Conservation (phyloP, 1,140 invertebrate genomes). For the Drosophila pseudoananassae region DNA sequence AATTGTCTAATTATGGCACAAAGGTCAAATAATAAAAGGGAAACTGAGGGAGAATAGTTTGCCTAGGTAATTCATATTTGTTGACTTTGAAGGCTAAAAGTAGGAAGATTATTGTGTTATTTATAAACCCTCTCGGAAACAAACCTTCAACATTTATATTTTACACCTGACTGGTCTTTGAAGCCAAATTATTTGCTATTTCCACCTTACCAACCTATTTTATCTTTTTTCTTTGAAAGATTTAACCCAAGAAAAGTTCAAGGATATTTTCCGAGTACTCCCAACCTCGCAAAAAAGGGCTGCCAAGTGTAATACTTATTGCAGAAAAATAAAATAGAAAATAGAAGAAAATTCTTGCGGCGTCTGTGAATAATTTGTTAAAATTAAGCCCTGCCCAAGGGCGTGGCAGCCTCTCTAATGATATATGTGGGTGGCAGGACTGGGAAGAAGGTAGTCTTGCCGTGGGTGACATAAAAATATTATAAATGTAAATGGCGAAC, state of each 20-base stretch:
- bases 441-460: background rate
- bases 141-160: constrained; percentile 45
- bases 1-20: constrained; percentile 72
- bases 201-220: background rate
- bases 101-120: too few species aligned
- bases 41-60: constrained; percentile 10
- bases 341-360: constrained; percentile 55
- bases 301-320: too few species aligned
- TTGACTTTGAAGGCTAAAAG: constrained; percentile 15
- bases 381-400: constrained; percentile 60
- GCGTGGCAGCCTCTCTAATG: constrained; percentile 54
- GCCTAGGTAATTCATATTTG: constrained; percentile 5
- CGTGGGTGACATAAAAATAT: constrained; percentile 45
- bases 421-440: constrained; percentile 38
- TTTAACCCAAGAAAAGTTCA: constrained; percentile 50
- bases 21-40: background rate
- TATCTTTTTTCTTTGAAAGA: too few species aligned
- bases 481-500: constrained; percentile 60
- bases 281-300: constrained; percentile 62
- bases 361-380: constrained; percentile 76
- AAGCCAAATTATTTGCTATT: constrained; percentile 27
- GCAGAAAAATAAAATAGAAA: constrained; percentile 21
- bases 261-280: constrained; percentile 28
- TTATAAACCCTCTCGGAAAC: too few species aligned
- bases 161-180: constrained; percentile 70